Evolutionary conservation across 2,888 invertebrate genomes (phyloP), one percentile per base, ranked within the genome.

Genomic region (Patella caerulea): DNA sequence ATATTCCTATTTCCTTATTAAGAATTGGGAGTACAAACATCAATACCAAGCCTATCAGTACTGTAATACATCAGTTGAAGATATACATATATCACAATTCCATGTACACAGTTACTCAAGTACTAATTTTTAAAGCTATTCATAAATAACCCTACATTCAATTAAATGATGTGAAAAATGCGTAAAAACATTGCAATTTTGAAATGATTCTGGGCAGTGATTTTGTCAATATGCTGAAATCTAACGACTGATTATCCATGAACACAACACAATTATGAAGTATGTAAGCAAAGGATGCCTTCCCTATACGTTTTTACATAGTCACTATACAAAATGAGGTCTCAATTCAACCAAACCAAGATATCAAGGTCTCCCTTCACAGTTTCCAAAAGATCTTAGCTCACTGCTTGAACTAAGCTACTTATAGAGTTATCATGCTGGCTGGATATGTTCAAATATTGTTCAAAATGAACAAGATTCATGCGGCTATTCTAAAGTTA

Each of bases 401-500:
- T 7, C 45, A 45, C 45, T 45, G 45, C 45, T 9, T 45, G 45
- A 45, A 45, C 65, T 65, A 19, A 65, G 19, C 65, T 65, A 19
- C 11, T 19, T 65, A 65, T 19, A 19, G 19, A 65, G 65, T 65
- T 12, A 65, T 24, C 65, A 65, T 65, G 65, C 65, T 19, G 24
- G 65, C 24, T 65, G 65, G 65, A 65, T 24, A 24, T 24, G 24
- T 65, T 65, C 65, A 65, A 65, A 65, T 65, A 45, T 65, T 19
- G 65, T 65, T 65, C 65, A 65, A 65, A 65, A 65, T 65, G 65
- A 65, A 65, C 45, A 9, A 45, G 24, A 24, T 65, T 24, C 65
- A 65, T 65, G 65, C 65, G 19, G 14, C 65, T 65, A 65, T 65
- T 65, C 65, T 65, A 65, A 24, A 65, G 65, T 65, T 65, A 65